Base-by-base conservation (phyloP, 2,888 invertebrate species). In the Pycnomerus fuliginosus region DNA sequence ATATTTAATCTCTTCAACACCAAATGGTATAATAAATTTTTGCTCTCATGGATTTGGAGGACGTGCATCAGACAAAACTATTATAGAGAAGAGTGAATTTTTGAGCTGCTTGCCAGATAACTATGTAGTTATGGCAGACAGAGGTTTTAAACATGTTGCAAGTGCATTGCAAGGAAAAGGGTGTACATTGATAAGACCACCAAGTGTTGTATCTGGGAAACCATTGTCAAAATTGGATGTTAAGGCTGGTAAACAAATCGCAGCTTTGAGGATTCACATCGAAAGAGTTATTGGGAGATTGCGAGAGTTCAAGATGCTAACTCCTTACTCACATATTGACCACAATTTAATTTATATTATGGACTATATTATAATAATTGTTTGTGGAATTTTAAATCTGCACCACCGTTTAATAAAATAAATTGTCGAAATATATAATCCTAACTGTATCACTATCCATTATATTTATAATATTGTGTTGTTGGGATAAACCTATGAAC, bases 111-210 rank as follows among this genome's bases (percentile, higher is more conserved):
- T 25, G 5, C 25, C 25, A 8, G 3, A 10, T 10, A 8, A 4
- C 3, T 15, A 7, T 31, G 3, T 3, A 5, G 22, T 33, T 11
- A 17, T 39, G 29, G 29, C 17, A 12, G 22, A 31, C 13, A 16
- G 30, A 32, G 30, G 43, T 3, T 52, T 52, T 33, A 52, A 46
- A 36, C 39, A 47, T 29, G 32, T 46, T 14, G 16, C 20, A n/a
- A 10, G 11, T 11, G 12, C 44, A 11, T 22, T 50, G 14, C 15
- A 42, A 20, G 16, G 7, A 12, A 37, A 31, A 46, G 38, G 35
- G 3, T 48, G 48, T 17, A 31, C 7, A 12, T 36, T 50, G 14
- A 31, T 50, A 11, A 14, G 52, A 16, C 52, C 52, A n/a, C 44
- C 52, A 10, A 42, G 36, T 37, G 45, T 50, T 14, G 5, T 16